phyloP scores from a whole-genome alignment of 2,888 invertebrate species.

The Caenorhabditis sp. region DNA sequence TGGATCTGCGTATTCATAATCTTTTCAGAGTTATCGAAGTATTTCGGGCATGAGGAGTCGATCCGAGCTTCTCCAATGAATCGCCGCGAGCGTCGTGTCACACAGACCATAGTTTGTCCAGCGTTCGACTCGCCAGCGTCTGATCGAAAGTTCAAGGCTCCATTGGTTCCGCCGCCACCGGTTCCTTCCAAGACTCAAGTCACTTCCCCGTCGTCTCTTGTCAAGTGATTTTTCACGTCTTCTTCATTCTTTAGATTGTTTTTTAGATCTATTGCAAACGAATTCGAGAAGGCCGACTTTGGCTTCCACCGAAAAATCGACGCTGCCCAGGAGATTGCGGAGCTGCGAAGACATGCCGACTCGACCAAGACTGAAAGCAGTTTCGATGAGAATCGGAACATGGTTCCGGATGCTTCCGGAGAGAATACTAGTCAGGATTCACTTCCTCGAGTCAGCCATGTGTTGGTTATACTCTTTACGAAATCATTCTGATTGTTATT shows the following conservation, averaged over 20 bases:
- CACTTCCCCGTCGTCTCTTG: conserved; percentile 4
- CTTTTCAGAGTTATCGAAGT: conserved; percentile 18
- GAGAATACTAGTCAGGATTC: conserved; percentile 30
- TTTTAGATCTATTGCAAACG: conserved; percentile 33
- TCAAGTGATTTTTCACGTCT: conserved; percentile 6
- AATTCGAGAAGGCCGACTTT: conserved; percentile 55
- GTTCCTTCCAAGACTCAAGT: conserved; percentile 1
- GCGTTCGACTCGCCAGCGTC: conserved; percentile 51
- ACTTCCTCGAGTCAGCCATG: conserved; percentile 45
- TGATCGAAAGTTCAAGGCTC: conserved; percentile 34
- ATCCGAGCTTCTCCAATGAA: conserved; percentile 32
- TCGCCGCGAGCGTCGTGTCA: conserved; percentile 39
- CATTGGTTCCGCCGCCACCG: conserved; percentile 6
- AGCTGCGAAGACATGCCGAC: conserved; percentile 28
- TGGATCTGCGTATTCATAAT: too few species aligned
- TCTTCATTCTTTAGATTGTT: not conserved
- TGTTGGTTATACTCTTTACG: conserved; percentile 36
- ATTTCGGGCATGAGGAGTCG: conserved; percentile 46
- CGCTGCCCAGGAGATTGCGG: conserved; percentile 46
- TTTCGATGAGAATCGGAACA: conserved; percentile 53
- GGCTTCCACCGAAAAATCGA: conserved; percentile 55
- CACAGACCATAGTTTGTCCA: conserved; percentile 36
- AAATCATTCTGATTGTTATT: not conserved
- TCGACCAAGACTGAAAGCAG: conserved; percentile 1
- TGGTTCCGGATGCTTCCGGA: not conserved